Conservation (phyloP, 2,797 vertebrate genomes). For the Rachycentron canadum region DNA sequence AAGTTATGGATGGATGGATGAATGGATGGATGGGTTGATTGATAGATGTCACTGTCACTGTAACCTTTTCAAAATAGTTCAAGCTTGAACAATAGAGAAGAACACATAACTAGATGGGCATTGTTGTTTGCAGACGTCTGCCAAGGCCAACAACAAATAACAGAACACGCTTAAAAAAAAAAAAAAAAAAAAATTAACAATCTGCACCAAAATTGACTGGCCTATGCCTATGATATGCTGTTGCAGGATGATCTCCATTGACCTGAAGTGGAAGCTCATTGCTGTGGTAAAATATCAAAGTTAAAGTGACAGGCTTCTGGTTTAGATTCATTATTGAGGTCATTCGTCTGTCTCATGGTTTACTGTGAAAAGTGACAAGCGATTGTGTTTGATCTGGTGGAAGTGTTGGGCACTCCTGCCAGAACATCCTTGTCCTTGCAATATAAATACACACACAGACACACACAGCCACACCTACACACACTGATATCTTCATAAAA, state of each 20-base stretch:
- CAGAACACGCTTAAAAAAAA: too few species aligned
- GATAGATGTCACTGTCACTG: background rate
- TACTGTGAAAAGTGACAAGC: conserved; percentile 34
- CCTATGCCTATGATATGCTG: too few species aligned
- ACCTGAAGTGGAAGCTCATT: conserved; percentile 52
- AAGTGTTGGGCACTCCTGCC: conserved; percentile 17
- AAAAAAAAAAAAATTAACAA: too few species aligned
- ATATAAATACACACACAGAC: background rate
- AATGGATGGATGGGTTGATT: background rate
- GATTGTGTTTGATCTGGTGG: conserved; percentile 27
- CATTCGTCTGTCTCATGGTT: conserved; percentile 57
- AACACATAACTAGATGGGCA: background rate
- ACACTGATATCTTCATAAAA: conserved; percentile 47
- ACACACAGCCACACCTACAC: background rate
- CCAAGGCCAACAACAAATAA: too few species aligned
- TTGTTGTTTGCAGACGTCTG: too few species aligned
- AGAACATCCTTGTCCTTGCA: conserved; percentile 36
- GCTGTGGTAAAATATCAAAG: conserved; percentile 41
- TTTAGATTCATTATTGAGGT: conserved; percentile 50
- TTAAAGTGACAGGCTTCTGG: conserved; percentile 43
- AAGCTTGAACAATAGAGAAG: background rate
- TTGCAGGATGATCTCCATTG: conserved; percentile 42
- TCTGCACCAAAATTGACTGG: background rate
- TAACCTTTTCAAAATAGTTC: background rate
- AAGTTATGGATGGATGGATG: background rate